These are phyloP conservation scores for Drosophila bocki DNA, from an alignment of 1,140 invertebrate species.

Conservation along the genomic window DNA sequence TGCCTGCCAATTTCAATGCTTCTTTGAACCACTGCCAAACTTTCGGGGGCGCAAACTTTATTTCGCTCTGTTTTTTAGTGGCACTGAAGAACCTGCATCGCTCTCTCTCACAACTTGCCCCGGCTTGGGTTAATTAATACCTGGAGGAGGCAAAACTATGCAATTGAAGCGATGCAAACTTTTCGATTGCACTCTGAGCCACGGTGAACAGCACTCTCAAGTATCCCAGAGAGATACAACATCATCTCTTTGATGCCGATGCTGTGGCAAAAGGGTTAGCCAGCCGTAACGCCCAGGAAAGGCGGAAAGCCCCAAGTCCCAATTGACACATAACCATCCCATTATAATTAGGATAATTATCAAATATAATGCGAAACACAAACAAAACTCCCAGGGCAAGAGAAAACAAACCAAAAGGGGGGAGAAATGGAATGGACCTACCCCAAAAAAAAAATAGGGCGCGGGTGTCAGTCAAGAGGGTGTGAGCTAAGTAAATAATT, in stretches of 20 bases:
- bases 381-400: conserved; percentile 22
- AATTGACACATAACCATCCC: conserved; percentile 38
- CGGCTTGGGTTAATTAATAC: conserved; percentile 69
- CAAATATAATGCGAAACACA: conserved; percentile 35
- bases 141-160: conserved; percentile 28
- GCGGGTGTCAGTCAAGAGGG: conserved; percentile 4
- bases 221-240: conserved; percentile 31
- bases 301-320: conserved; percentile 17
- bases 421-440: conserved; percentile 25
- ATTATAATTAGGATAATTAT: conserved; percentile 49
- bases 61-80: conserved; percentile 27
- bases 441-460: conserved; percentile 31
- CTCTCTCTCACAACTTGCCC: conserved; percentile 34
- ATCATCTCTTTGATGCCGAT: conserved; percentile 19
- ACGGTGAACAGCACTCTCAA: conserved; percentile 22
- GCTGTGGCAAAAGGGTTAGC: conserved; percentile 29
- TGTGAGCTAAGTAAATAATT: conserved; percentile 60
- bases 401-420: conserved; percentile 17
- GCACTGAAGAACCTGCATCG: conserved; percentile 48
- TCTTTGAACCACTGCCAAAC: conserved; percentile 32
- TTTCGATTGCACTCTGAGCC: conserved; percentile 40
- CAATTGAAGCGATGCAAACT: conserved; percentile 60
- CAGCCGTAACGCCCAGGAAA: conserved; percentile 12
- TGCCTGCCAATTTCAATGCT: conserved; percentile 9
- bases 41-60: conserved; percentile 51